phyloP scores from a whole-genome alignment of 64 coral and sea anemone genomes.

The Pocillopora damicornis region DNA sequence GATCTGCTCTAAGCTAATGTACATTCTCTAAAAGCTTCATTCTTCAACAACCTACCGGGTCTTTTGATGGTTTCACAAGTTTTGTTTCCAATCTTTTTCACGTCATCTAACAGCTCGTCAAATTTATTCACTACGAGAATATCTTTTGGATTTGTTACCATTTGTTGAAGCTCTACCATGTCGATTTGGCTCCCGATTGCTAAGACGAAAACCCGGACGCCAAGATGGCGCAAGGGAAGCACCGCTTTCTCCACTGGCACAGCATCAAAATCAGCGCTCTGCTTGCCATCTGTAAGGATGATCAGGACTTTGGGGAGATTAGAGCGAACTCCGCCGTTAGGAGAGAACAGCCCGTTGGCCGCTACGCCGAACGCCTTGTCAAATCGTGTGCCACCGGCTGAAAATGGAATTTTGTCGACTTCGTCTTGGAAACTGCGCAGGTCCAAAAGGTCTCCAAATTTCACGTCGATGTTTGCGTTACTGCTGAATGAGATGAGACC shows the following conservation, averaged over 20 bases:
- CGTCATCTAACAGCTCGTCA: constrained; percentile 18
- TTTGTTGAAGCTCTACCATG: constrained; percentile 32
- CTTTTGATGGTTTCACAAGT: constrained; percentile 20
- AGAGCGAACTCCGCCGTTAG: constrained; percentile 15
- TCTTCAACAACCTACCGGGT: constrained; percentile 5
- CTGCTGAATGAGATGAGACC: constrained; percentile 48
- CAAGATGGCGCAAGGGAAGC: constrained; percentile 26
- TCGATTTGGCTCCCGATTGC: constrained; percentile 53
- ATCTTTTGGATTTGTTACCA: constrained; percentile 49
- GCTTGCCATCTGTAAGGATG: constrained; percentile 47
- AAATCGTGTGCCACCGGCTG: constrained; percentile 45
- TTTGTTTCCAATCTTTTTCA: constrained; percentile 11
- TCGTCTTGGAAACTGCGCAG: constrained; percentile 15
- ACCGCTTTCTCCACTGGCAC: constrained; percentile 52
- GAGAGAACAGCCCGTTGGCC: constrained; percentile 36
- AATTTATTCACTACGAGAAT: constrained; percentile 48
- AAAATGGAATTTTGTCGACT: constrained; percentile 38
- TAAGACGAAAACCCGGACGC: constrained; percentile 49
- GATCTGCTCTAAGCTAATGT: too few species aligned
- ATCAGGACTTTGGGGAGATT: constrained; percentile 37
- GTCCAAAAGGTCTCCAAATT: constrained; percentile 59
- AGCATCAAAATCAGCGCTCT: constrained; percentile 45
- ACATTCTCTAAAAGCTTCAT: too few species aligned
- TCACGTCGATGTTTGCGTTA: constrained; percentile 43
- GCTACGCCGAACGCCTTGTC: constrained; percentile 53